Percentiles rank a stretch among this genome's conserved stretches.
Evolutionary conservation across 2,888 invertebrate species (phyloP).

Genomic region (Watsonalla cultraria): DNA sequence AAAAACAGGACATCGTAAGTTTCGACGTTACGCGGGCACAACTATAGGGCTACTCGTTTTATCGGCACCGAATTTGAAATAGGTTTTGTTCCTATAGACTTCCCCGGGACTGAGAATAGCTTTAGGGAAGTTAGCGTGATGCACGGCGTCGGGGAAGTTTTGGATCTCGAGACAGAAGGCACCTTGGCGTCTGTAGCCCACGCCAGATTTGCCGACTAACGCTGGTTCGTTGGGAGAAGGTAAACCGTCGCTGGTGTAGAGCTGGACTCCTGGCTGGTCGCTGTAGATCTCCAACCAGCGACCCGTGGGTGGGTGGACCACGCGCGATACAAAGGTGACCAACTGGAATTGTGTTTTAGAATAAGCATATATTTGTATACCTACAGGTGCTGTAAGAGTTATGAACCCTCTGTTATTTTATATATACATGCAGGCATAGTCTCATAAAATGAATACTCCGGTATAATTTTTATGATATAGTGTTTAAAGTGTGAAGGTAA

Average conservation of each 20-base stretch:
- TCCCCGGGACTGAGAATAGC: slow-evolving; percentile 84
- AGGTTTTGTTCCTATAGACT: slow-evolving; percentile 83
- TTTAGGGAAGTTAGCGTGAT: slow-evolving; percentile 87
- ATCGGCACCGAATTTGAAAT: slow-evolving; percentile 82
- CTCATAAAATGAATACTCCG: too few species aligned
- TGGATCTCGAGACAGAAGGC: slow-evolving; percentile 95
- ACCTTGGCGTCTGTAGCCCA: slow-evolving; percentile 84
- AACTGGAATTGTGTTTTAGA: slow-evolving; percentile 27
- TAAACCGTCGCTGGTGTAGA: slow-evolving; percentile 89
- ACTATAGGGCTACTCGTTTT: slow-evolving; percentile 23
- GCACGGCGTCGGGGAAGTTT: slow-evolving; percentile 92
- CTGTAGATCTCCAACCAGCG: slow-evolving; percentile 87
- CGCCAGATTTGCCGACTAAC: slow-evolving; percentile 51
- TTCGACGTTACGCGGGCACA: slow-evolving; percentile 13
- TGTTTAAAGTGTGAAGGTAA: too few species aligned
- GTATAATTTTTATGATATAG: too few species aligned
- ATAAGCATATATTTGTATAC: too few species aligned
- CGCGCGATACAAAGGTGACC: slow-evolving; percentile 66
- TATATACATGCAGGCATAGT: too few species aligned
- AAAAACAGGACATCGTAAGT: too few species aligned
- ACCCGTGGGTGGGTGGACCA: slow-evolving; percentile 83
- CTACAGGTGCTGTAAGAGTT: background rate
- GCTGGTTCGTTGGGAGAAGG: slow-evolving; percentile 73
- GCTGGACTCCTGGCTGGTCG: slow-evolving; percentile 93
- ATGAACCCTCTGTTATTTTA: too few species aligned